Base-by-base conservation (phyloP, 2,113 vertebrate species). In the Cranoglanis bouderius region DNA sequence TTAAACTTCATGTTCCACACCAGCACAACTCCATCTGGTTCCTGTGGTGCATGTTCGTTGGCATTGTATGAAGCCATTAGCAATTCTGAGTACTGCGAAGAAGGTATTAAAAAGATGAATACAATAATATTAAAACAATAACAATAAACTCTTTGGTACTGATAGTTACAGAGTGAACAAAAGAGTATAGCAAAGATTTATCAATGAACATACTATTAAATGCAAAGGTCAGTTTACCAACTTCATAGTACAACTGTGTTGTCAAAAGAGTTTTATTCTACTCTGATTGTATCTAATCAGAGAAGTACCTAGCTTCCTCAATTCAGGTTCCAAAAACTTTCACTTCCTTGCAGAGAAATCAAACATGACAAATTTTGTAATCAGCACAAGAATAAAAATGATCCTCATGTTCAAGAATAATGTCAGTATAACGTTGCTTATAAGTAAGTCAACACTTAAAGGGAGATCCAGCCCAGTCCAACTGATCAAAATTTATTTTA, bases 1-100 rank as follows among this genome's bases (percentile, higher is more conserved):
- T 97, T 98, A 92, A 97, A 97, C 91, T 97, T 98, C 96, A 97
- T 97, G 92, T 98, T 98, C 97, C 97, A 98, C 59, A 98, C 97
- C 92, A 98, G 94, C 46, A 96, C 96, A 29, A 97, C 96, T 4
- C 97, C 97, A 90, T 98, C 97, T 18, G 97, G 97, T 87, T 97
- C 97, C 89, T 97, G 97, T 26, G 97, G 97, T 18, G 96, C 96
- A 77, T 98, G 97, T 93, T 97, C 97, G 9, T 97, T 98, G 90
- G 96, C 96, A 91, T 97, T 97, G 82, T 98, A 97, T 38, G 97
- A 97, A 67, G 97, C 96, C 53, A 97, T 96, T 95, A 98, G 95
- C 92, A 97, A 90, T 91, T 98, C 97, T 0, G 97, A 96, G 78
- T 97, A 97, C 97, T 98, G 89, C 59, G 91, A 46, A 91, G 90